Evolutionary conservation across 1,140 invertebrate genomes (phyloP), one percentile per base, ranked within the genome.

Genomic region (Caenorhabditis elegans): DNA sequence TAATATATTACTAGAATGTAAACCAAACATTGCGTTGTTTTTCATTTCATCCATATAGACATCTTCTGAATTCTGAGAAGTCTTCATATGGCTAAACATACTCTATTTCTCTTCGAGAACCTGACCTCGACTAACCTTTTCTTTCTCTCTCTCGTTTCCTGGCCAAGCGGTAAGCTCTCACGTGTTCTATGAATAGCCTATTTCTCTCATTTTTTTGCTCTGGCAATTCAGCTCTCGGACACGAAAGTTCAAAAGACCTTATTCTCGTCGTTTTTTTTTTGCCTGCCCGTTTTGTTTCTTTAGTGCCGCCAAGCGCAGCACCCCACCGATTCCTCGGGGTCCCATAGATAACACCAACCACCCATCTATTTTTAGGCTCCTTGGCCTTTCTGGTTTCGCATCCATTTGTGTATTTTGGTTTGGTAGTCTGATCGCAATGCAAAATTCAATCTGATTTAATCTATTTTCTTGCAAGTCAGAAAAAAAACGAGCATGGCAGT

Each of bases 151-250:
- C 15, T 43, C 39, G 39, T 43, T 43, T 43, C 39, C 19, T 34
- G 43, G 60, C 28, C 19, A 19, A 17, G 3, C 4, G 5, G 24
- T 15, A 8, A 39, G 60, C 15, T 10, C n/a, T 70, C 34, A 70
- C 31, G 60, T 70, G 60, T 70, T 70, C 60, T 70, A 70, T 70
- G 60, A 70, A 70, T 70, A 70, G 34, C n/a, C 60, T 24, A 70
- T 70, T 70, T 70, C 34, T 39, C 17, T 2, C 28, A 17, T 31
- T 34, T 60, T 31, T 34, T 13, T 39, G 8, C 24, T 6, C 11
- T 26, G 6, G 26, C 31, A 60, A 60, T 39, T n/a, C n/a, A 70
- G 60, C 10, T 8, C 22, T 39, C 34, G 60, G 31, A 39, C 60
- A 43, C n/a, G 10, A 70, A 70, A 70, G 60, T 70, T 70, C 60